phyloP scores from a whole-genome alignment of 2,113 vertebrate genomes.

The Varanus komodoensis region DNA sequence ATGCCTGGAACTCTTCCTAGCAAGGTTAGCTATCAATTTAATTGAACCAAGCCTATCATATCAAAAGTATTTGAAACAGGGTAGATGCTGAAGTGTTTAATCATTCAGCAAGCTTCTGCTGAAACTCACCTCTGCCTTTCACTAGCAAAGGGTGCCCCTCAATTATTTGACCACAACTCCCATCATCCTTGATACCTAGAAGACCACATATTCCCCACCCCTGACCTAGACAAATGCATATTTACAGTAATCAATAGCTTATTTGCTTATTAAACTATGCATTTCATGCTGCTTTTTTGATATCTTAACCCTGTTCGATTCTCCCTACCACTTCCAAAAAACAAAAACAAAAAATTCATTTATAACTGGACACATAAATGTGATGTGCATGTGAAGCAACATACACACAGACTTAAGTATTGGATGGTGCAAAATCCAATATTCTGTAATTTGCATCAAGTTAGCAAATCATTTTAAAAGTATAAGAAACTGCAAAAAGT shows the following conservation, averaged over 20 bases:
- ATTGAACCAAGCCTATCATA: background rate
- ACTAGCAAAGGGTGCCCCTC: too few species aligned
- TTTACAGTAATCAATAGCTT: background rate
- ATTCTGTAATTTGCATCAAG: background rate
- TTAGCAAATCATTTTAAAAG: background rate
- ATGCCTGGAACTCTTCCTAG: background rate
- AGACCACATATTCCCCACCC: background rate
- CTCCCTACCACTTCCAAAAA: background rate
- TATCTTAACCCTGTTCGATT: background rate
- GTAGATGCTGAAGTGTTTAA: background rate
- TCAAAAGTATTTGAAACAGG: background rate
- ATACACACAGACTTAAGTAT: background rate
- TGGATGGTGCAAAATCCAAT: background rate
- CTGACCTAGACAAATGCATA: background rate
- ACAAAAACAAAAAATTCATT: conserved; percentile 8
- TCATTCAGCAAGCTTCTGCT: background rate
- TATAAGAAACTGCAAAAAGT: background rate
- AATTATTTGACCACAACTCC: background rate
- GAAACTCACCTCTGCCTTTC: background rate
- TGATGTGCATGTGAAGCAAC: background rate
- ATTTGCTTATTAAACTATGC: too few species aligned
- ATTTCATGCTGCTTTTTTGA: background rate
- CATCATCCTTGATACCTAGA: background rate
- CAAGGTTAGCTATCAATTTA: background rate
- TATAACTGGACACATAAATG: background rate